Evolutionary conservation across 1,140 invertebrate genomes (phyloP), one percentile per base, ranked within the genome.

Genomic region (Macrobrachium rosenbergii): DNA sequence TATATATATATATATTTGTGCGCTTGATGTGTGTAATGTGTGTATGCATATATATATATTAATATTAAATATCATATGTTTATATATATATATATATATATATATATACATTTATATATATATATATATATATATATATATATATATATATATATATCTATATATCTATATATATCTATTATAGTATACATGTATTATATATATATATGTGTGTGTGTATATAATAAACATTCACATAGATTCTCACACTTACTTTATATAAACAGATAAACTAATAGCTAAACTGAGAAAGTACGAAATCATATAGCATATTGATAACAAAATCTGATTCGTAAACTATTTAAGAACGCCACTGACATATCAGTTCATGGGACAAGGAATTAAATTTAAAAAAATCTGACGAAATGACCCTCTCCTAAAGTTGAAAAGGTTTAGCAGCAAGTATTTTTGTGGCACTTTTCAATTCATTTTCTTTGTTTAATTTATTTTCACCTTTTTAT

Each of bases 31-130:
- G 28, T 37, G 28, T 37, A 37, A 37, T 37, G 3, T 8, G 52
- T 10, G 6, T 52, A 73, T 43, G 2, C 37, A 73, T 73, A 73
- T 73, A 73, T 73, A 73, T 73, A 28, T 73, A 73, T 73, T 37
- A 37, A 73, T 73, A 73, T 73, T 21, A 21, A 43, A 21, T 21
- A 37, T 37, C 23, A 73, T 73, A 73, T 73, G 37, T 73, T 37
- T 73, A 73, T 73, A 73, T 73, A 73, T 73, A 73, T 73, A 73
- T 73, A 73, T 73, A 73, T 73, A 73, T 73, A 37, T 73, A 67
- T 67, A 67, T 67, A 67, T 67, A 67, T 23, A 67, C 10, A 67
- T 23, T 5, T 67, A 67, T 67, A 67, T 67, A 67, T 67, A 11
- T 67, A 67, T 16, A 67, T 67, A 67, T 67, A 67, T 67, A 21